phyloP scores from a whole-genome alignment of 2,113 vertebrate species.

The Oncorhynchus kisutch region DNA sequence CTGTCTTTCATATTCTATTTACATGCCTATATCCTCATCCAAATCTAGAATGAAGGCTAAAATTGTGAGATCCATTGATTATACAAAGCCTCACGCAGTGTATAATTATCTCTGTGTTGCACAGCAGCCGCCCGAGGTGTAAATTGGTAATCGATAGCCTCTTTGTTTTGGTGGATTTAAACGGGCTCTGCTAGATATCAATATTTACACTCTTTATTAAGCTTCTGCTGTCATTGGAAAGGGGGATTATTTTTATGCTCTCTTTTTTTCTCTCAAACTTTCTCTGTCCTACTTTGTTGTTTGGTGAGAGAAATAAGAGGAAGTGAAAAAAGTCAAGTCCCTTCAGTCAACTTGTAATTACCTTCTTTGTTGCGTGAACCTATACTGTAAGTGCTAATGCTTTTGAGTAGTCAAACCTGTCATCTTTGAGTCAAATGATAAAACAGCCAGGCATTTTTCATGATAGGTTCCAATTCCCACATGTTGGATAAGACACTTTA shows the following conservation, averaged over 20 bases:
- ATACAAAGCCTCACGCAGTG: too few relatives aligned
- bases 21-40: neutral
- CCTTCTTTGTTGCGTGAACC: neutral
- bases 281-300: neutral
- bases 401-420: neutral
- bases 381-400: neutral
- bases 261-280: too few relatives aligned
- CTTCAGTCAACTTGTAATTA: neutral
- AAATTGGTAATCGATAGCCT: neutral
- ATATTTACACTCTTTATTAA: too few relatives aligned
- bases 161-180: neutral
- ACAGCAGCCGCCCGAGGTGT: neutral
- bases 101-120: too few relatives aligned
- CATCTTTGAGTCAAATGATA: constrained; percentile 21
- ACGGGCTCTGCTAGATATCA: too few relatives aligned
- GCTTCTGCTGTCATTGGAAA: too few relatives aligned
- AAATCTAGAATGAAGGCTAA: neutral
- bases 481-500: too few relatives aligned
- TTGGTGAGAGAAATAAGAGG: neutral
- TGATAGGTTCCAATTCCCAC: too few relatives aligned
- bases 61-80: neutral
- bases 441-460: constrained; percentile 18
- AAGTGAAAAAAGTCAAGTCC: neutral
- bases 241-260: too few relatives aligned
- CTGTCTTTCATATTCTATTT: neutral